phyloP scores from a whole-genome alignment of 2,888 invertebrate genomes.

The Tachina fera region DNA sequence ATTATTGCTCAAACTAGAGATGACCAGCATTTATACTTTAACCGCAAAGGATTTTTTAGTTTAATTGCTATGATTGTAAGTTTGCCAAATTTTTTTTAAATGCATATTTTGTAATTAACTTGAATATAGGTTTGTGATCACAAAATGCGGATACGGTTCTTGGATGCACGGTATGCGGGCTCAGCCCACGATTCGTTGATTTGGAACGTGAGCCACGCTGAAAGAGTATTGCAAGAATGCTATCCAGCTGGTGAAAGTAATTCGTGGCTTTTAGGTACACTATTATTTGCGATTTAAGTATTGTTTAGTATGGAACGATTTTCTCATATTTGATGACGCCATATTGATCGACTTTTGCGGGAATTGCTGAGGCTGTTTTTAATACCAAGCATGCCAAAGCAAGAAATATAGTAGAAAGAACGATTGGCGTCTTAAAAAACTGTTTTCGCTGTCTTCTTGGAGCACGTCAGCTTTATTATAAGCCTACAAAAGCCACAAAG shows the following conservation, averaged over 20 bases:
- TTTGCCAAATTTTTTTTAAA: background rate
- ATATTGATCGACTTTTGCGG: too few relatives aligned
- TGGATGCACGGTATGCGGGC: slow-evolving; percentile 29
- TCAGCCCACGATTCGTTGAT: slow-evolving; percentile 38
- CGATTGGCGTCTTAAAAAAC: too few relatives aligned
- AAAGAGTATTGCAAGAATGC: slow-evolving; percentile 22
- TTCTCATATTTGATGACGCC: too few relatives aligned
- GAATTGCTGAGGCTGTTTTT: too few relatives aligned
- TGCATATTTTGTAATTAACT: background rate
- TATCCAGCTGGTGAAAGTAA: slow-evolving; percentile 40
- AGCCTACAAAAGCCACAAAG: too few relatives aligned
- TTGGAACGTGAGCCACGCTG: slow-evolving; percentile 23
- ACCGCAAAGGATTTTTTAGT: background rate
- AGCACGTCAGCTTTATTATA: too few relatives aligned
- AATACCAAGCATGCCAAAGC: too few relatives aligned
- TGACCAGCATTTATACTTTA: background rate
- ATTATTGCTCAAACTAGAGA: too few relatives aligned
- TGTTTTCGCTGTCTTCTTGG: too few relatives aligned
- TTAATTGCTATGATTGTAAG: slow-evolving; percentile 12
- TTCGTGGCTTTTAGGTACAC: slow-evolving; percentile 27
- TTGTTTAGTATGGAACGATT: too few relatives aligned
- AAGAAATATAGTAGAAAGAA: too few relatives aligned
- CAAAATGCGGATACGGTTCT: slow-evolving; percentile 21
- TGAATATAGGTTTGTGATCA: slow-evolving; percentile 20
- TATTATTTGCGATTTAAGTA: background rate